A percentile compares a stretch with the other conserved stretches of the same genome.
Evolutionary conservation across 1,140 invertebrate genomes (phyloP).

Genomic region (Temnothorax curvispinosus): DNA sequence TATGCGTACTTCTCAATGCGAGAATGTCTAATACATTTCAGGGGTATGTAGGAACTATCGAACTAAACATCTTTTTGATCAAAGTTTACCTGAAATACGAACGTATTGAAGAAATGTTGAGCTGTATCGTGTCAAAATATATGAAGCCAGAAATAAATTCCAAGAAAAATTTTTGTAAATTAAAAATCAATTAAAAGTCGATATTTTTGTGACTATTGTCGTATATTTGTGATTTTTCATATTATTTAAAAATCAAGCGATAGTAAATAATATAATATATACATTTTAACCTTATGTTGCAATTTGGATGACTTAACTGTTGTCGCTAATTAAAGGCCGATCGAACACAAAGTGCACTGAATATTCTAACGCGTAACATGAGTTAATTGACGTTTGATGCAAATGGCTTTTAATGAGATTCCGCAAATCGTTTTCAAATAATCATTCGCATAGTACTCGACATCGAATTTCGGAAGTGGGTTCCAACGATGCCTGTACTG

Average conservation of each 20-base stretch:
- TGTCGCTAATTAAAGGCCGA: constrained; percentile 58
- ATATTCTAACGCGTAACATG: constrained; percentile 48
- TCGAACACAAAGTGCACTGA: constrained; percentile 44
- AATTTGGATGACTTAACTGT: constrained; percentile 51
- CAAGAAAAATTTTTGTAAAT: not conserved
- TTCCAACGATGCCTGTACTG: constrained; percentile 9
- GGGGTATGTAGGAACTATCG: not conserved
- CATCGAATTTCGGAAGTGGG: constrained; percentile 46
- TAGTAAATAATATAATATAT: not conserved
- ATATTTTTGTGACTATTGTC: not conserved
- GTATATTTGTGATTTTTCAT: not conserved
- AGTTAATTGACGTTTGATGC: constrained; percentile 58
- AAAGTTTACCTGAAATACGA: not conserved
- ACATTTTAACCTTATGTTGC: constrained; percentile 37
- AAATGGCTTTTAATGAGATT: constrained; percentile 54
- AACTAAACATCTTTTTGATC: constrained; percentile 4
- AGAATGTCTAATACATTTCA: constrained; percentile 52
- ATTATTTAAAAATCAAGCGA: not conserved
- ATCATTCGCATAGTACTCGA: constrained; percentile 37
- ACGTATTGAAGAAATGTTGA: not conserved
- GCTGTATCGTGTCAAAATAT: not conserved
- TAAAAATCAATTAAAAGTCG: not conserved
- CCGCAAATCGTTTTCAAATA: constrained; percentile 55
- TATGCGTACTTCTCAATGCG: constrained; percentile 7
- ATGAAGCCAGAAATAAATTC: constrained; percentile 1